Conservation (phyloP, 2,888 invertebrate genomes). For the Tetramorium bicarinatum region DNA sequence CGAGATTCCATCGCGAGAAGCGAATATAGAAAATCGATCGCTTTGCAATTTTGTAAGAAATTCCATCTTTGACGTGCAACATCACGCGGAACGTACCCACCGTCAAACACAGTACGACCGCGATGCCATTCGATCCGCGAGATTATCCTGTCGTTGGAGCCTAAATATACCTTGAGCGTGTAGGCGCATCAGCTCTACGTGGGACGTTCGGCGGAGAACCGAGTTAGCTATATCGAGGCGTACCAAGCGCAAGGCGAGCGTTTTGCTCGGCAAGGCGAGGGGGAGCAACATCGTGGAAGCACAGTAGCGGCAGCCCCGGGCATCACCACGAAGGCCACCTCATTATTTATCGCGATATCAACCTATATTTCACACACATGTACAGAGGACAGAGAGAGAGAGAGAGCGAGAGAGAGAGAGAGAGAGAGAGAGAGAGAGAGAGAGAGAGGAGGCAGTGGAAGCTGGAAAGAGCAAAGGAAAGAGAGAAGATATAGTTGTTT, state of each 20-base stretch:
- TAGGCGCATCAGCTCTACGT: slow-evolving; percentile 67
- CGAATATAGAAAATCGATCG: slow-evolving; percentile 2
- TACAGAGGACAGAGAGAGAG: slow-evolving; percentile 58
- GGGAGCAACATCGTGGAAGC: slow-evolving; percentile 74
- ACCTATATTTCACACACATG: slow-evolving; percentile 84
- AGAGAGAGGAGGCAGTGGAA: slow-evolving; percentile 48
- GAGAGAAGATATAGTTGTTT: slow-evolving; percentile 7
- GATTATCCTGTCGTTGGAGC: slow-evolving; percentile 46
- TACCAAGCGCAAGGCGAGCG: slow-evolving; percentile 65
- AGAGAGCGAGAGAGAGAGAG: slow-evolving; percentile 27
- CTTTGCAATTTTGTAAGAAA: slow-evolving; percentile 18
- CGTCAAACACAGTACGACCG: slow-evolving; percentile 43
- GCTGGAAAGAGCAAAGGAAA: slow-evolving; percentile 2
- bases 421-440: slow-evolving; percentile 4
- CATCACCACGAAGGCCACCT: slow-evolving; percentile 84
- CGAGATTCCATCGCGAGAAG: neutral
- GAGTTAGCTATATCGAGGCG: slow-evolving; percentile 48
- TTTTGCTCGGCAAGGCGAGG: slow-evolving; percentile 63
- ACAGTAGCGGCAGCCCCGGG: slow-evolving; percentile 84
- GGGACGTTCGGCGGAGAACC: slow-evolving; percentile 50
- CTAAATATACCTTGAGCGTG: slow-evolving; percentile 57
- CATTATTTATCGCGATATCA: slow-evolving; percentile 86
- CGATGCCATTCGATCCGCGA: slow-evolving; percentile 7
- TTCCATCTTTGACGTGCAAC: slow-evolving; percentile 22
- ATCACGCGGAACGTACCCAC: too few relatives aligned